Evolutionary conservation across 2,888 invertebrate species (phyloP).

Genomic region (Polyommatus iphigenia): DNA sequence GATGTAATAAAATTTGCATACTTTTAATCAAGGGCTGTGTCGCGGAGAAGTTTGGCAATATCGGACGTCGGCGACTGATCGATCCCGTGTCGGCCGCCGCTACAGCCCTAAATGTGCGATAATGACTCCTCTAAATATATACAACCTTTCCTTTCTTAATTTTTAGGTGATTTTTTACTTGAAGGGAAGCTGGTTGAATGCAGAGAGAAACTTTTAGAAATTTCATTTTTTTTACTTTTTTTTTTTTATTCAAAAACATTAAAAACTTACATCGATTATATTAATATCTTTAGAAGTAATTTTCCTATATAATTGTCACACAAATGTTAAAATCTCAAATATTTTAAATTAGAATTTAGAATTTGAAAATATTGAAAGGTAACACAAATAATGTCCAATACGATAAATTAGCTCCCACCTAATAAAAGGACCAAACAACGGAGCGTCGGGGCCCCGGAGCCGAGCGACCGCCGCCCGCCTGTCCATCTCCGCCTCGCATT

Average conservation of each 20-base stretch:
- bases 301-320: neutral
- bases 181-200: neutral
- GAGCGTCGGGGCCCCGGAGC: conserved; percentile 49
- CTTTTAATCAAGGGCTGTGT: conserved; percentile 81
- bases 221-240: neutral
- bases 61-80: conserved; percentile 69
- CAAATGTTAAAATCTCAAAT: neutral
- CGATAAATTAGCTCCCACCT: conserved; percentile 78
- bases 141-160: conserved; percentile 8
- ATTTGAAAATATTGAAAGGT: conserved; percentile 3
- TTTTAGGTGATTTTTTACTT: neutral
- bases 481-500: conserved; percentile 77
- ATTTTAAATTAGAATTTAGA: neutral
- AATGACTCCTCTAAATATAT: conserved; percentile 40
- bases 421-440: conserved; percentile 79
- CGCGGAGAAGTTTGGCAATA: conserved; percentile 81
- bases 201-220: neutral
- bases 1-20: conserved; percentile 81
- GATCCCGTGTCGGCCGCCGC: conserved; percentile 66
- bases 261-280: neutral
- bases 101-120: conserved; percentile 41
- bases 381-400: conserved; percentile 53
- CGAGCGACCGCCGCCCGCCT: conserved; percentile 53
- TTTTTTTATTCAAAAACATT: neutral
- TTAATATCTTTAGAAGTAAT: neutral